These are phyloP conservation scores for Euborellia annulipes DNA, from an alignment of 1,140 invertebrate species.

Conservation along the genomic window DNA sequence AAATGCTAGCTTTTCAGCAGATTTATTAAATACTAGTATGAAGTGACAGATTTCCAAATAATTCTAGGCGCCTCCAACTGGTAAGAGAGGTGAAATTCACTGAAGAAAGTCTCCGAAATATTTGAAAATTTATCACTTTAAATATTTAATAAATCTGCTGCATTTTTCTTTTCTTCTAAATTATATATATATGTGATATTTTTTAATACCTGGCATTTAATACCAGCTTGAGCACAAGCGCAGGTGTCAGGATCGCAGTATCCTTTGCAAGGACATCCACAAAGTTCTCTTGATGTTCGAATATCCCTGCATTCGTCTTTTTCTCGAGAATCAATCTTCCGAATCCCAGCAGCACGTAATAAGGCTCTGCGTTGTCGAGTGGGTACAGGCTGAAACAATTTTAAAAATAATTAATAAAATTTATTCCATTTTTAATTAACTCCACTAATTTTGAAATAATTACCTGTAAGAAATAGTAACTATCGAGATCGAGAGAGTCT, in stretches of 20 bases:
- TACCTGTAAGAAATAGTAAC: conserved; percentile 70
- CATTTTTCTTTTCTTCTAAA: too few relatives aligned
- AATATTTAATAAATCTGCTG: too few relatives aligned
- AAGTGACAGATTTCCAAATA: too few relatives aligned
- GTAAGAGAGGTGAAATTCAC: too few relatives aligned
- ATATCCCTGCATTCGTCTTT: conserved; percentile 91
- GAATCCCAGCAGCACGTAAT: conserved; percentile 72
- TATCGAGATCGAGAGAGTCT: conserved; percentile 59
- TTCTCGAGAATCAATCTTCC: conserved; percentile 85
- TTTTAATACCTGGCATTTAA: conserved; percentile 87
- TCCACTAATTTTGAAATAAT: background rate
- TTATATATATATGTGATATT: too few relatives aligned
- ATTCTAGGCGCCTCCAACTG: too few relatives aligned
- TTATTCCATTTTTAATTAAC: background rate
- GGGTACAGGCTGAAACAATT: conserved; percentile 57
- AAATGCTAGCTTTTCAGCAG: too few relatives aligned
- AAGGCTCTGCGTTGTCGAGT: conserved; percentile 76
- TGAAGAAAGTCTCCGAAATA: too few relatives aligned
- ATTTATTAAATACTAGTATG: too few relatives aligned
- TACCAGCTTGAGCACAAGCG: conserved; percentile 82
- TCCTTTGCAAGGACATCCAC: conserved; percentile 88
- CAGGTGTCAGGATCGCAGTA: conserved; percentile 92
- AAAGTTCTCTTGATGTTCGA: conserved; percentile 79
- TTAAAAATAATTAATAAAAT: background rate
- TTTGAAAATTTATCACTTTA: too few relatives aligned